Percentiles rank a stretch among this genome's conserved stretches.
phyloP scores from a whole-genome alignment of 2,888 invertebrate species.

The Norana najaformis region DNA sequence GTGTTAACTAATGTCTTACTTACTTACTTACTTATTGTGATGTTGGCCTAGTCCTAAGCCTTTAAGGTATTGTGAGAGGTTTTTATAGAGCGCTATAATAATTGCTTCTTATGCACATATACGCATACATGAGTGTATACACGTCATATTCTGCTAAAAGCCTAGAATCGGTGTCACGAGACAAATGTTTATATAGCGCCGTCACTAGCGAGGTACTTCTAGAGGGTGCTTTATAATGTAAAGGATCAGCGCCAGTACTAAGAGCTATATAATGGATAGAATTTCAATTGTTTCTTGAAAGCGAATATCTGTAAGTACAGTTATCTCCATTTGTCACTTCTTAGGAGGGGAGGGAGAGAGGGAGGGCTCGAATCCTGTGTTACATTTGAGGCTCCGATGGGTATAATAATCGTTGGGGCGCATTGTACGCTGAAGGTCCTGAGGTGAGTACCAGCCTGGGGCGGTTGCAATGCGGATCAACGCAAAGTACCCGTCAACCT shows the following conservation, averaged over 20 bases:
- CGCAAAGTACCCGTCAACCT: background rate
- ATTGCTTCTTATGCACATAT: background rate
- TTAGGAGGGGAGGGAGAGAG: background rate
- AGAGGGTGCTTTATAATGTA: no score
- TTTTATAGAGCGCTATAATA: background rate
- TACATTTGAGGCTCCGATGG: background rate
- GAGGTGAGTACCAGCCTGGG: background rate
- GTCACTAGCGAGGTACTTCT: no score
- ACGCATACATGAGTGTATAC: background rate
- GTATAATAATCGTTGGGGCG: background rate
- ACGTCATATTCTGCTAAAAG: background rate
- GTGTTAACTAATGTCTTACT: no score
- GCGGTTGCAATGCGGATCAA: background rate
- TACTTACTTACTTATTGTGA: no score
- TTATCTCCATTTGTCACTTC: background rate
- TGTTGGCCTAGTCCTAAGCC: no score
- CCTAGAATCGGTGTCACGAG: background rate
- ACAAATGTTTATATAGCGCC: no score
- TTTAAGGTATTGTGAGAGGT: background rate
- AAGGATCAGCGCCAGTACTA: no score
- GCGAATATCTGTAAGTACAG: background rate
- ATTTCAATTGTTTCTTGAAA: no score
- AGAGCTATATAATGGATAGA: no score
- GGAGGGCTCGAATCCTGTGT: background rate
- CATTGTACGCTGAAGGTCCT: background rate